Percentiles rank a stretch among this genome's conserved stretches.
Conservation (phyloP, 1,140 invertebrate genomes). For the honey bee (Apis mellifera) region Amel_HAv3.1 CM009944.2:3720501-3721000, state of each 20-base stretch:
- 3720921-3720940: too few relatives aligned
- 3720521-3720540: neutral
- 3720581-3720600: too few relatives aligned
- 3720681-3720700: slow-evolving; percentile 9
- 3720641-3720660: neutral
- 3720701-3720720: slow-evolving; percentile 9
- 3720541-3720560: neutral
- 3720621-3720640: neutral
- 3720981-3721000: too few relatives aligned
- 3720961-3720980: too few relatives aligned
- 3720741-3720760: slow-evolving; percentile 13
- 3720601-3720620: too few relatives aligned
- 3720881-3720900: neutral
- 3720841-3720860: neutral
- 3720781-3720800: neutral
- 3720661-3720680: neutral
- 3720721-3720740: slow-evolving; percentile 20
- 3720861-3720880: neutral
- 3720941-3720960: too few relatives aligned
- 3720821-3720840: too few relatives aligned
- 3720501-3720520: too few relatives aligned
- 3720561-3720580: neutral
- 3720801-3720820: neutral
- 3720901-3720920: too few relatives aligned
- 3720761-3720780: neutral